Percentiles rank a stretch among this genome's conserved stretches.
These are phyloP conservation scores for Xiphydria camelus DNA, from an alignment of 2,888 invertebrate species.

Conservation along the genomic window DNA sequence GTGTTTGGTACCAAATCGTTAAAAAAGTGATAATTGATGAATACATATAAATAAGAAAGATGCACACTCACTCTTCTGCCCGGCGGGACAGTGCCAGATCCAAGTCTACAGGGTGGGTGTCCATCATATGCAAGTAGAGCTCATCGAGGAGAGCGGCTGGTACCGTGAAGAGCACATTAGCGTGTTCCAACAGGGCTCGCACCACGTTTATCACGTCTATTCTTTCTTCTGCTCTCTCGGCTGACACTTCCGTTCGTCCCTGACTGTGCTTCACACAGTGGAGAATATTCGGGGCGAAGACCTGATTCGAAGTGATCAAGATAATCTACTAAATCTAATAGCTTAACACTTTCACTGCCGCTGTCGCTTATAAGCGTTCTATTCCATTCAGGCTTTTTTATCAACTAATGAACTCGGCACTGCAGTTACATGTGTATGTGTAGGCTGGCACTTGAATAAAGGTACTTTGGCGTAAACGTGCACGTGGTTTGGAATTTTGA, in stretches of 20 bases:
- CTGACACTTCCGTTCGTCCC: constrained; percentile 60
- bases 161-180: constrained; percentile 73
- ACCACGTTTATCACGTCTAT: constrained; percentile 90
- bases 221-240: constrained; percentile 77
- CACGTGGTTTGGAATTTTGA: no score
- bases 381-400: no score
- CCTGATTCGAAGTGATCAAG: constrained; percentile 42
- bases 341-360: no score
- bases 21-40: no score
- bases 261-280: constrained; percentile 73
- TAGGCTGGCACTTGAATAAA: no score
- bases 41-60: no score
- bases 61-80: constrained; percentile 56
- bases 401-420: no score
- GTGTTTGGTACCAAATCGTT: no score
- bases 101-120: constrained; percentile 79
- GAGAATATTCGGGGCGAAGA: constrained; percentile 92
- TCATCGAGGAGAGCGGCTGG: constrained; percentile 83
- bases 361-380: no score
- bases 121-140: constrained; percentile 83
- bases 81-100: constrained; percentile 61
- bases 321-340: no score
- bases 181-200: constrained; percentile 74
- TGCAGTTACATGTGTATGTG: no score
- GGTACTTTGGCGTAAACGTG: no score